These are phyloP conservation scores for Spodoptera frugiperda DNA, from an alignment of 1,140 invertebrate species.

Conservation along the genomic window DNA sequence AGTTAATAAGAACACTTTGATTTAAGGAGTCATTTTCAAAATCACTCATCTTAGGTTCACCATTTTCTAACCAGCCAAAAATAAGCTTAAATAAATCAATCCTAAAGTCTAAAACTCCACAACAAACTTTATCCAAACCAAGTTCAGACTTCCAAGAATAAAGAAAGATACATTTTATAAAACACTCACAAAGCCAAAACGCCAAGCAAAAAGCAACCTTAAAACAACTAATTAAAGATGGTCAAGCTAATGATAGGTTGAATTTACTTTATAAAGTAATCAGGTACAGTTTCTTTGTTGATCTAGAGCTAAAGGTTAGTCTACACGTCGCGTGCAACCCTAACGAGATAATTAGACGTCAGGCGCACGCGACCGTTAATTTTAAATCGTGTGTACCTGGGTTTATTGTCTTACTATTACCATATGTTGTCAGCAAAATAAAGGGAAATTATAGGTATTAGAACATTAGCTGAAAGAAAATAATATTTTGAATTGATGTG, in stretches of 20 bases:
- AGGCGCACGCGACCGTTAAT: slow-evolving; percentile 7
- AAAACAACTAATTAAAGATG: too few relatives aligned
- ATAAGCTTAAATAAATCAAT: too few relatives aligned
- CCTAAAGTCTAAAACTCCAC: too few relatives aligned
- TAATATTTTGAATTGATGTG: neutral
- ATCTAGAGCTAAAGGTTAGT: slow-evolving; percentile 10
- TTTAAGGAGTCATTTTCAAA: too few relatives aligned
- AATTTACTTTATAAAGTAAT: neutral
- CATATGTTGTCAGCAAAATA: neutral
- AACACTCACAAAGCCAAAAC: too few relatives aligned
- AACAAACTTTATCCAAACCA: too few relatives aligned
- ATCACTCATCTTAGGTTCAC: too few relatives aligned
- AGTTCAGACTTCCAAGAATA: too few relatives aligned
- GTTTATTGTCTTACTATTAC: slow-evolving; percentile 11
- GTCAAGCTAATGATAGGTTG: neutral
- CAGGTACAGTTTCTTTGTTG: neutral
- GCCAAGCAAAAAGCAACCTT: too few relatives aligned
- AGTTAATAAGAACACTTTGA: too few relatives aligned
- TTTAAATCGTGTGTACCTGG: slow-evolving; percentile 12
- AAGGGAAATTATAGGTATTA: neutral
- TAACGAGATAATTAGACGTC: slow-evolving; percentile 38
- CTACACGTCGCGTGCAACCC: slow-evolving; percentile 14
- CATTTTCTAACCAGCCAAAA: too few relatives aligned
- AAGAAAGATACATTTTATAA: too few relatives aligned
- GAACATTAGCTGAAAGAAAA: neutral